Evolutionary conservation across 2,888 invertebrate species (phyloP).

Genomic region (Scaptomyza flava): DNA sequence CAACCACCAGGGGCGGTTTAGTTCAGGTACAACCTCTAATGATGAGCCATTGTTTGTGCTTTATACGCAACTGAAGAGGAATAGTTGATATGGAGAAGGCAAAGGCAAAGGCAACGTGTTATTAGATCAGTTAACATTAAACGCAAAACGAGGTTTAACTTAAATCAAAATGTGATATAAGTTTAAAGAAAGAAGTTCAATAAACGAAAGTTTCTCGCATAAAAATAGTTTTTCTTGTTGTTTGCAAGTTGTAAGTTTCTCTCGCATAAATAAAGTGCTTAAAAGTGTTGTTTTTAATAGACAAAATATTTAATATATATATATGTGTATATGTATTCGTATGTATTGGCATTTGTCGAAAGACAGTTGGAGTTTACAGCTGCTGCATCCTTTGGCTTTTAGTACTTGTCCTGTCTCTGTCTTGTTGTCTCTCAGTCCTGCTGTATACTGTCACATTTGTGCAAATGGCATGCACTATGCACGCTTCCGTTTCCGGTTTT

Average conservation of each 20-base stretch:
- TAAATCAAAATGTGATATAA: background rate
- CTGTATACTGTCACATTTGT: slow-evolving; percentile 54
- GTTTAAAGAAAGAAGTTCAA: too few relatives aligned
- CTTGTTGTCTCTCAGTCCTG: slow-evolving; percentile 1
- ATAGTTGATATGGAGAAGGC: too few relatives aligned
- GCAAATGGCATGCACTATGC: slow-evolving; percentile 75
- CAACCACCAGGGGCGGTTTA: slow-evolving; percentile 35
- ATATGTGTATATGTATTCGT: background rate
- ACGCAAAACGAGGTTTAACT: background rate
- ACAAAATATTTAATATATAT: slow-evolving; percentile 3
- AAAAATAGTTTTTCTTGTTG: background rate
- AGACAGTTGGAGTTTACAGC: slow-evolving; percentile 23
- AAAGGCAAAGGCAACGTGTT: background rate
- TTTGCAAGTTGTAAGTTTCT: background rate
- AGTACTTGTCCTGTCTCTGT: background rate
- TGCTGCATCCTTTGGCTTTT: slow-evolving; percentile 25
- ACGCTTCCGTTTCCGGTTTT: slow-evolving; percentile 67
- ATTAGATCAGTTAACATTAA: slow-evolving; percentile 24
- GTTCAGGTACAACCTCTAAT: slow-evolving; percentile 38
- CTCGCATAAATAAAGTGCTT: slow-evolving; percentile 4
- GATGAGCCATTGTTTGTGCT: slow-evolving; percentile 65
- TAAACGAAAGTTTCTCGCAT: background rate
- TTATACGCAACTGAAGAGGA: background rate
- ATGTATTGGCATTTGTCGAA: slow-evolving; percentile 9
- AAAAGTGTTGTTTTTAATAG: slow-evolving; percentile 12